These are phyloP conservation scores for Sphaeridia pumilis DNA, from an alignment of 2,888 invertebrate genomes.

Conservation along the genomic window DNA sequence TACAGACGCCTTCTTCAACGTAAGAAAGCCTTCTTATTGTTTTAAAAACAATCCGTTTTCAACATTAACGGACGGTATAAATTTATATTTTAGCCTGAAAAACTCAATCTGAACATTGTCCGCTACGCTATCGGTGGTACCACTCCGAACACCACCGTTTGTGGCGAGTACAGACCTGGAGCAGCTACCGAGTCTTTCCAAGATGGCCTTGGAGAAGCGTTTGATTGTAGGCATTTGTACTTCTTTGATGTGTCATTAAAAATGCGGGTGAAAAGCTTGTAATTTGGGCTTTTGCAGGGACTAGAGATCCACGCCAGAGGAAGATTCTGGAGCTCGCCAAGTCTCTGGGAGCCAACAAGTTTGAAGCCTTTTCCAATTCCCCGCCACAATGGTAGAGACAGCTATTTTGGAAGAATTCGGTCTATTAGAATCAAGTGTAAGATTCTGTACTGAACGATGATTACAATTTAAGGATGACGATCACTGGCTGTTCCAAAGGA, in stretches of 20 bases:
- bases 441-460: neutral
- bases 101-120: slow-evolving; percentile 31
- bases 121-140: slow-evolving; percentile 34
- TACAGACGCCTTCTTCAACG: slow-evolving; percentile 24
- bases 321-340: slow-evolving; percentile 19
- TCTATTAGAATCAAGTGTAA: no score
- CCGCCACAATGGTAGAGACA: slow-evolving; percentile 31
- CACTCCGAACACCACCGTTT: slow-evolving; percentile 20
- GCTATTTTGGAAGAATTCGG: no score
- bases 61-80: neutral
- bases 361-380: slow-evolving; percentile 33
- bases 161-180: slow-evolving; percentile 26
- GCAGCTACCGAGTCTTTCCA: slow-evolving; percentile 25
- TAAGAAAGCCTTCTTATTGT: slow-evolving; percentile 6
- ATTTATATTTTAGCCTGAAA: slow-evolving; percentile 18
- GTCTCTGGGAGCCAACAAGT: slow-evolving; percentile 22
- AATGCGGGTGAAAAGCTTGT: neutral
- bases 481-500: slow-evolving; percentile 31
- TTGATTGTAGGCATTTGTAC: no score
- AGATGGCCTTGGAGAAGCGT: slow-evolving; percentile 23
- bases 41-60: neutral
- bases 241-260: neutral
- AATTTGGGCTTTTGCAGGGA: slow-evolving; percentile 23
- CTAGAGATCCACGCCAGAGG: slow-evolving; percentile 25
- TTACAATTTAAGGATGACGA: slow-evolving; percentile 32